Evolutionary conservation across 1,140 invertebrate species (phyloP), one percentile per base, ranked within the genome.

Genomic region (Paralvinella palmiformis): DNA sequence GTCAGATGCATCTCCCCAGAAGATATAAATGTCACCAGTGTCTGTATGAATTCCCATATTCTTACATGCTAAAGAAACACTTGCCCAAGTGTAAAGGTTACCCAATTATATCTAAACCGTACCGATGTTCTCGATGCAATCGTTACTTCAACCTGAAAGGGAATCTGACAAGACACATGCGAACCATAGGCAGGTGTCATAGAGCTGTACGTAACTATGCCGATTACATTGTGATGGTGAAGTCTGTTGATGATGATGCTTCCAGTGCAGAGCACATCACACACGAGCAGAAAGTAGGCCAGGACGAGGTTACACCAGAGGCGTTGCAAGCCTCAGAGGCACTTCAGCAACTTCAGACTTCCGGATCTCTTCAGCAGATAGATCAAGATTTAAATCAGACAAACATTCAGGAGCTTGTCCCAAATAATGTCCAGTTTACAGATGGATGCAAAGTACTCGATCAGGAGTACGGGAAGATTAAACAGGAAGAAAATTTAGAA

Each of bases 61-160:
- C 22, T 5, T 60, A 60, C 24, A 22, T 24, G 22, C 36, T 60
- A 2, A 24, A 41, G 24, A 37, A 32, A n/a, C 58, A 60, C 41
- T 17, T 27, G 41, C 36, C 33, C 17, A 24, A 33, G n/a, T 60
- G 58, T 33, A 35, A 45, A 4, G 33, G 58, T 22, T 24, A 24
- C 33, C 35, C 36, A n/a, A 41, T 31, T n/a, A 20, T 22, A 22
- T n/a, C 27, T 20, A 60, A 60, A 36, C 58, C 58, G 24, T 60
- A 41, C 20, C 22, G 35, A 7, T 60, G 58, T 33, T 22, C 24
- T 5, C 33, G 24, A 22, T 60, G 58, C n/a, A 36, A 36, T 6
- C 20, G 24, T 24, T 41, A 22, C 33, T 60, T 60, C 41, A 37
- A 22, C 35, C 33, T 41, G 35, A 60, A 60, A 41, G 35, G 58